These are phyloP conservation scores for Tinea semifulvella DNA, from an alignment of 2,888 invertebrate species.

Conservation along the genomic window DNA sequence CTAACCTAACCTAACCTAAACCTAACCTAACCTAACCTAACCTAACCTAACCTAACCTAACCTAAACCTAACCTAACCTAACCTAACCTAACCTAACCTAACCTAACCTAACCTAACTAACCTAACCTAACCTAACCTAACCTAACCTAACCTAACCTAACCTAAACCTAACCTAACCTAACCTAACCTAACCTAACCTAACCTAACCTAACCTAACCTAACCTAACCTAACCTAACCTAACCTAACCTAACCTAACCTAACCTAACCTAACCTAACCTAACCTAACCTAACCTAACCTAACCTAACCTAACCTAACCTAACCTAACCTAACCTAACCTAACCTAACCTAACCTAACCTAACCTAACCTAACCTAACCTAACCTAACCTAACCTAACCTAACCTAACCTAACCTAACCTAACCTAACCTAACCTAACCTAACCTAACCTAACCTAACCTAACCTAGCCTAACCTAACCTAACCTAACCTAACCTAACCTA, in stretches of 20 bases:
- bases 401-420: slow-evolving; percentile 17
- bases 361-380: slow-evolving; percentile 16
- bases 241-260: slow-evolving; percentile 16
- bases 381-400: slow-evolving; percentile 18
- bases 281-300: slow-evolving; percentile 5
- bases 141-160: slow-evolving; percentile 15
- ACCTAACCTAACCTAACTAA: slow-evolving; percentile 18
- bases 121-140: slow-evolving; percentile 16
- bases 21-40: slow-evolving; percentile 15
- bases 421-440: slow-evolving; percentile 13
- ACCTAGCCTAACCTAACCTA: slow-evolving; percentile 9
- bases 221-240: slow-evolving; percentile 16
- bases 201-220: slow-evolving; percentile 17
- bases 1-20: too few relatives aligned
- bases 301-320: slow-evolving; percentile 15
- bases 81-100: slow-evolving; percentile 14
- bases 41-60: slow-evolving; percentile 15
- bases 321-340: slow-evolving; percentile 16
- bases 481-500: slow-evolving; percentile 8
- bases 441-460: slow-evolving; percentile 9
- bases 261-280: slow-evolving; percentile 15
- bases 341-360: slow-evolving; percentile 5
- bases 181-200: slow-evolving; percentile 13
- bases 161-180: slow-evolving; percentile 17
- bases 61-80: too few relatives aligned